Base-by-base conservation (phyloP, 2,113 vertebrate genomes). In the Nicator chloris region DNA sequence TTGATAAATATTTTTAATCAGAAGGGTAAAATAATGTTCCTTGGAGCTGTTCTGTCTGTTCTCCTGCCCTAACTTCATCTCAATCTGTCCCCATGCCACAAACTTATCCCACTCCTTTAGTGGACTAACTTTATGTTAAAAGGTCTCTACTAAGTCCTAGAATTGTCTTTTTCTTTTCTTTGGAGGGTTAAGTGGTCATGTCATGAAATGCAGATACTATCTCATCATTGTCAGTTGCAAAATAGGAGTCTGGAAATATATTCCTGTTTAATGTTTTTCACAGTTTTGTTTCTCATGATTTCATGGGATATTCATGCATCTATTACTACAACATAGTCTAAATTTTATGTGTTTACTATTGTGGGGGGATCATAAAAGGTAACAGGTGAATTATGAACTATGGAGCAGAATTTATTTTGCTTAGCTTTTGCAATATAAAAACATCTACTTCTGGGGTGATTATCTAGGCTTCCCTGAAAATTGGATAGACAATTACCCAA, bases 41-140 rank as follows among this genome's bases (percentile, higher is more conserved):
- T 40, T 37, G 35, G 18, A 70, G 20, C 16, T 82, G 10, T 26
- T 51, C 8, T 54, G 28, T 61, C 37, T 73, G 39, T 53, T 31
- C 6, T 19, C 37, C 54, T 69, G 28, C 28, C 21, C 33, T 37
- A 65, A 82, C 4, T 7, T 59, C 50, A 60, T 42, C 14, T 26
- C 7, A 0, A 0, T 54, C 69, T 49, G 20, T 47, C 13, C 24
- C 35, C 51, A 21, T 49, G 51, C 3, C 27, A 18, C 31, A 80
- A 18, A 2, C 2, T 54, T 50, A 65, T 73, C 20, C 35, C 7
- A 39, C 6, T 65, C 14, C 7, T 78, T 60, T 18, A 61, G 44
- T 22, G 13, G 24, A 26, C 15, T 68, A 37, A 68, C 65, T 61
- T 49, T 66, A 24, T 1, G 0, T 57, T 57, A n/a, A 57, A 71